Percentiles rank a stretch among this genome's conserved stretches.
Evolutionary conservation across 1,140 invertebrate genomes (phyloP).

Genomic region (Apocrypta bakeri): DNA sequence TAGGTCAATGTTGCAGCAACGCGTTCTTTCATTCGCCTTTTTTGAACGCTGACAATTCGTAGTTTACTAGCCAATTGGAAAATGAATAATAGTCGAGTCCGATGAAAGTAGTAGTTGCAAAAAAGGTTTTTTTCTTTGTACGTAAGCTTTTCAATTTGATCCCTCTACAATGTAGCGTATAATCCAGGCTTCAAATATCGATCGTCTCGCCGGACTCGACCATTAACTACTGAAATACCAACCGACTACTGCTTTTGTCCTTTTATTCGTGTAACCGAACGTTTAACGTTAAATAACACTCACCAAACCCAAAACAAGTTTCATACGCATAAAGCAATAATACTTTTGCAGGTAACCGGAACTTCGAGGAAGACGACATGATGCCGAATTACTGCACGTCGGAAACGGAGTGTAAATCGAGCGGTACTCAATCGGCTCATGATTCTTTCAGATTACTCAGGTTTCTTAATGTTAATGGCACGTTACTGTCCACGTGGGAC

Average conservation of each 20-base stretch:
- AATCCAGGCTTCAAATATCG: neutral
- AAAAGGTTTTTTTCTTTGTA: too few species aligned
- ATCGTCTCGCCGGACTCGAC: neutral
- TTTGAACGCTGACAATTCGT: too few species aligned
- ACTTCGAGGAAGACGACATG: constrained; percentile 61
- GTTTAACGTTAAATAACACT: too few species aligned
- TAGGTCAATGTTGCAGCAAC: too few species aligned
- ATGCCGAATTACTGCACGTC: constrained; percentile 61
- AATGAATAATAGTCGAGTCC: too few species aligned
- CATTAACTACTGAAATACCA: neutral
- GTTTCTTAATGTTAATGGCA: constrained; percentile 90
- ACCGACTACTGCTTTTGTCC: too few species aligned
- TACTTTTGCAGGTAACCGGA: constrained; percentile 52
- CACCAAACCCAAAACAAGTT: neutral
- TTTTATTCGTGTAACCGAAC: too few species aligned
- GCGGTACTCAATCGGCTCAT: constrained; percentile 72
- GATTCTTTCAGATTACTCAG: constrained; percentile 80
- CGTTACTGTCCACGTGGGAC: constrained; percentile 87
- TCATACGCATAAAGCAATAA: neutral
- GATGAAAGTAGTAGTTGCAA: too few species aligned
- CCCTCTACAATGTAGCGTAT: neutral
- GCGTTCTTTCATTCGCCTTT: too few species aligned
- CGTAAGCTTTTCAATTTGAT: too few species aligned
- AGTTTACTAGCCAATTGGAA: too few species aligned
- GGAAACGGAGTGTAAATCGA: constrained; percentile 73